Conservation (phyloP, 2,888 invertebrate genomes). For the Nebria salina region DNA sequence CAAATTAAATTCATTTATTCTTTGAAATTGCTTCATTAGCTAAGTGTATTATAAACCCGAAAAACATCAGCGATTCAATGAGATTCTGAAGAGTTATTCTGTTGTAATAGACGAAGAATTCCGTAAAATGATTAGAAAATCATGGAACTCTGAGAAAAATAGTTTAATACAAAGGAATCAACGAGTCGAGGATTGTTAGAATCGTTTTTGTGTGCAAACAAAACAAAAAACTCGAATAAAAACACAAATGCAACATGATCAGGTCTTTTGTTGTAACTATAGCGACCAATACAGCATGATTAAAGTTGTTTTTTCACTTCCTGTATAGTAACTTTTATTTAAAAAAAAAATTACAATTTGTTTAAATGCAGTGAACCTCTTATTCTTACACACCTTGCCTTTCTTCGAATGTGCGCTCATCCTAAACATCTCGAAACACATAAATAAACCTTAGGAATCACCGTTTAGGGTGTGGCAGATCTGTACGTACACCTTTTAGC, state of each 20-base stretch:
- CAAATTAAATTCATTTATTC: background rate
- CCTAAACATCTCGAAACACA: too few species aligned
- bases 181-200: background rate
- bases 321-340: background rate
- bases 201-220: background rate
- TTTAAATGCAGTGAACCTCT: background rate
- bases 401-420: too few species aligned
- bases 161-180: background rate
- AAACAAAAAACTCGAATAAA: background rate
- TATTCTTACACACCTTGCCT: background rate
- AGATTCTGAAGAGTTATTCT: background rate
- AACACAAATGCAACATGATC: background rate
- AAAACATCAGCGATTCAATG: too few species aligned
- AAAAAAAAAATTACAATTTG: background rate
- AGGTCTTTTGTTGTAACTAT: conserved; percentile 1
- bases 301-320: background rate
- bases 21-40: too few species aligned
- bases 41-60: too few species aligned
- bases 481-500: too few species aligned
- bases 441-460: too few species aligned
- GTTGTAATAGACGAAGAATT: background rate
- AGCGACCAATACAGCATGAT: background rate
- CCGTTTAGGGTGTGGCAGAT: too few species aligned
- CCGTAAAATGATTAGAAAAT: background rate
- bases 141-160: background rate